Evolutionary conservation across 2,797 vertebrate species (phyloP), one percentile per base, ranked within the genome.

Genomic region (Rhincodon typus): DNA sequence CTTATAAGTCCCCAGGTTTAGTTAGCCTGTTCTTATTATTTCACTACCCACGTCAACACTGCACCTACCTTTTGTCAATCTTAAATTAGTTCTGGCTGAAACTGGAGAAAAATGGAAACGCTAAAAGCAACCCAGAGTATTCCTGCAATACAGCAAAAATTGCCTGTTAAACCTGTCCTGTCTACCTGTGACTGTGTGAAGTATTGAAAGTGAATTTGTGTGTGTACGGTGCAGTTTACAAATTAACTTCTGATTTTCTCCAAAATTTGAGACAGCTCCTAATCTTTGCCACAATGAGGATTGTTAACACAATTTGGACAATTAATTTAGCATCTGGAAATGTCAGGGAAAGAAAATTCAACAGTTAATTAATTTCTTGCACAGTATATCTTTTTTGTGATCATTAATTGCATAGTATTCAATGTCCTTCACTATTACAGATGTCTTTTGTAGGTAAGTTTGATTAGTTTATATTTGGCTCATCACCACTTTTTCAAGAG

Each of bases 171-270:
- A 10, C 90, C 62, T 77, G 4, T 25, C 42, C 82, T 93, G 62
- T 69, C 62, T 21, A 93, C 8, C 21, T 25, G 62, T 93, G 66
- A n/a, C 42, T 84, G 82, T 82, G 17, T 69, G n/a, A 91, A 38
- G 66, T 23, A 8, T 3, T 88, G 27, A 90, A 69, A 69, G 10
- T 69, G 34, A 91, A 21, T 21, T 7, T 23, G 62, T 69, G 62
- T 42, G 62, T 69, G 90, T 93, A n/a, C 38, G 90, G 90, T 93
- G 90, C 90, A 93, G 90, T 69, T 93, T 93, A 69, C 90, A 93
- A 93, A 93, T 93, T 93, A 93, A 93, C 87, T 27, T 90, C 53
- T 88, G 46, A 62, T 90, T 86, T 91, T 67, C 66, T 69, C n/a
- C 42, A 5, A n/a, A 42, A 21, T 66, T 19, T 13, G n/a, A 42